Percentiles rank a stretch among this genome's conserved stretches.
These are phyloP conservation scores for Seladonia tumulorum DNA, from an alignment of 2,888 invertebrate species.

Conservation along the genomic window DNA sequence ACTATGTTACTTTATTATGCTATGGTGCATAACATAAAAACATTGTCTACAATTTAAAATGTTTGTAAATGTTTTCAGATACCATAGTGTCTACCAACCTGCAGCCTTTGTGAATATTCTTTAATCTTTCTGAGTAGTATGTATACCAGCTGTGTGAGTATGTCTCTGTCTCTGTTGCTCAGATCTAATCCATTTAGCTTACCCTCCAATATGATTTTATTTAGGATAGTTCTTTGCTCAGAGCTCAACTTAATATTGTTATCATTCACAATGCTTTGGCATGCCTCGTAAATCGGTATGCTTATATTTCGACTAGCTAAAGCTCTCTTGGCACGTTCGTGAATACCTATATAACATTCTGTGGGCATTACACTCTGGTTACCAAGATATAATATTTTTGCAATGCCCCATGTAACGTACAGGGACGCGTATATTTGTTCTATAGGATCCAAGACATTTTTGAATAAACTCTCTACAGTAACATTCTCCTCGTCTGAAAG, in stretches of 20 bases:
- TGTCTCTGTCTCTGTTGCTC: slow-evolving; percentile 84
- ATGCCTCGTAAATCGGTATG: slow-evolving; percentile 88
- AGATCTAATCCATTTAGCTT: slow-evolving; percentile 92
- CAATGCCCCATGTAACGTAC: slow-evolving; percentile 94
- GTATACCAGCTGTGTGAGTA: neutral
- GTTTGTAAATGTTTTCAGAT: neutral
- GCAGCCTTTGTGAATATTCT: slow-evolving; percentile 89
- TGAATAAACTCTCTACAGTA: slow-evolving; percentile 86
- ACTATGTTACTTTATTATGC: neutral
- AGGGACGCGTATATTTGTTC: slow-evolving; percentile 90
- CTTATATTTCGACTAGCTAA: slow-evolving; percentile 91
- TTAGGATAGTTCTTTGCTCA: slow-evolving; percentile 89
- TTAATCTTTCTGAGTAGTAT: slow-evolving; percentile 84
- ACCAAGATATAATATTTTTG: slow-evolving; percentile 93
- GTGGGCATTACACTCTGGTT: slow-evolving; percentile 92
- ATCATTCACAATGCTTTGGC: slow-evolving; percentile 86
- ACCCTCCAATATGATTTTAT: slow-evolving; percentile 93
- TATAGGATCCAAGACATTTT: slow-evolving; percentile 89
- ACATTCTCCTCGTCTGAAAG: slow-evolving; percentile 61
- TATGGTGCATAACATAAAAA: neutral
- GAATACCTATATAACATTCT: slow-evolving; percentile 91
- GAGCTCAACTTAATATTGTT: slow-evolving; percentile 84
- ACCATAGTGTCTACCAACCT: slow-evolving; percentile 78
- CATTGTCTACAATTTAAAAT: neutral
- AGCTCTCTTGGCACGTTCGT: slow-evolving; percentile 91